Conservation (phyloP, 2,888 invertebrate genomes). For the Drosophila differens region DNA sequence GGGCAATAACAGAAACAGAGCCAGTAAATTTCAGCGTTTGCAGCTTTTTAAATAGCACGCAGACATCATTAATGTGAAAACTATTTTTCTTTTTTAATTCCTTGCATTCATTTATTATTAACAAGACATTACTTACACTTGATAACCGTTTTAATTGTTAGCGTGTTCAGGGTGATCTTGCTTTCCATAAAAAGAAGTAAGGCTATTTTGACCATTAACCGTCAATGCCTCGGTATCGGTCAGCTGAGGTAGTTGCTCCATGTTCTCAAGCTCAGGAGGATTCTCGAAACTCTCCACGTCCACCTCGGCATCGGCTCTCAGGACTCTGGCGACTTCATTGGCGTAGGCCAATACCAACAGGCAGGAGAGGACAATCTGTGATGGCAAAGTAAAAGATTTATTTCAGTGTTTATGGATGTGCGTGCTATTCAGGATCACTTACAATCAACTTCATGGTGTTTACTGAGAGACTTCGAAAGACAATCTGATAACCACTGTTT, state of each 20-base stretch:
- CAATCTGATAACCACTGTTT: slow-evolving; percentile 55
- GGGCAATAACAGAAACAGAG: no score
- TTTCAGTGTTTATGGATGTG: background rate
- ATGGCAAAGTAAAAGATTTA: background rate
- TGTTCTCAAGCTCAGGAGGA: no score
- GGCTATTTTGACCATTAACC: slow-evolving; percentile 51
- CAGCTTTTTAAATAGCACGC: no score
- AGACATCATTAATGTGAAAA: background rate
- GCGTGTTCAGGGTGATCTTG: no score
- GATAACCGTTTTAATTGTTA: slow-evolving; percentile 59
- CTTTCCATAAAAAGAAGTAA: no score
- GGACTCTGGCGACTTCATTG: slow-evolving; percentile 54
- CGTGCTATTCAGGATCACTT: slow-evolving; percentile 35
- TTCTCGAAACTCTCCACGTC: slow-evolving; percentile 55
- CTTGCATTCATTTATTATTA: slow-evolving; percentile 39
- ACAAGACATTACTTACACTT: slow-evolving; percentile 49
- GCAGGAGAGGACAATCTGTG: slow-evolving; percentile 78
- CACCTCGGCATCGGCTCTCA: slow-evolving; percentile 59
- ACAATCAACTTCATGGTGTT: slow-evolving; percentile 72
- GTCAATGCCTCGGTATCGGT: background rate
- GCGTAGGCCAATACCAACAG: slow-evolving; percentile 70
- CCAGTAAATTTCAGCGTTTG: no score
- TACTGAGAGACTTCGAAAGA: slow-evolving; percentile 52
- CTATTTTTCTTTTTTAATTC: slow-evolving; percentile 3
- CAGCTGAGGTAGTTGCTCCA: no score